Evolutionary conservation across 2,113 vertebrate species (phyloP), one percentile per base, ranked within the genome.

Genomic region (Cebidichthys violaceus): DNA sequence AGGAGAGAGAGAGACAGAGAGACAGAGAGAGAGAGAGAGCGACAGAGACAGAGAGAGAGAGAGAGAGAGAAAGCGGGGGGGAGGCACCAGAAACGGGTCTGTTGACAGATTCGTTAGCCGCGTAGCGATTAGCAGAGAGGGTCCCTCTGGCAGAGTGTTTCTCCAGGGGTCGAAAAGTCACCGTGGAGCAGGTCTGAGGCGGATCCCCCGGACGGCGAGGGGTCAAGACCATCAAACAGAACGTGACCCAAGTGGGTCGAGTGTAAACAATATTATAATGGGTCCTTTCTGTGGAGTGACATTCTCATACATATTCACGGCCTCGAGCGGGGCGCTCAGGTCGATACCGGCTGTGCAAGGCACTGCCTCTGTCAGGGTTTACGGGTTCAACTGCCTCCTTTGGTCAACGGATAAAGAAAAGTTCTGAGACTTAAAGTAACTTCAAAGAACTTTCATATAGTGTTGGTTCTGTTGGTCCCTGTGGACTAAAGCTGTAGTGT

Each of bases 231-330:
- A 18, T 43, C n/a, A 7, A 27, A 24, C 24, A 0, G 54, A 65
- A 78, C 13, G 1, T n/a, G 76, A 62, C 79, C 33, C 33, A 0
- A 6, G 80, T 41, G 13, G 1, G 31, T 37, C 20, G 0, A 37
- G 59, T 22, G 70, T 67, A 79, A 87, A 85, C 79, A 83, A 13
- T 11, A 78, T 83, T 33, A 27, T 83, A 86, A 85, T 77, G 45
- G 72, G 45, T 66, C 24, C 2, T 79, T 35, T 67, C 41, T 82
- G 41, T 52, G 57, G 61, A 47, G 43, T 67, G 64, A 50, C 24
- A 22, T 60, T 22, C 22, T 54, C 33, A 61, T 68, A 6, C 78
- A 86, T 82, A 87, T 83, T 82, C 24, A 87, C 67, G 43, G 22
- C 11, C 14, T 18, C 10, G 33, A 33, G 60, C 66, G 67, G 24